Evolutionary conservation across 2,113 vertebrate genomes (phyloP).

Genomic region (Cisticola juncidis): DNA sequence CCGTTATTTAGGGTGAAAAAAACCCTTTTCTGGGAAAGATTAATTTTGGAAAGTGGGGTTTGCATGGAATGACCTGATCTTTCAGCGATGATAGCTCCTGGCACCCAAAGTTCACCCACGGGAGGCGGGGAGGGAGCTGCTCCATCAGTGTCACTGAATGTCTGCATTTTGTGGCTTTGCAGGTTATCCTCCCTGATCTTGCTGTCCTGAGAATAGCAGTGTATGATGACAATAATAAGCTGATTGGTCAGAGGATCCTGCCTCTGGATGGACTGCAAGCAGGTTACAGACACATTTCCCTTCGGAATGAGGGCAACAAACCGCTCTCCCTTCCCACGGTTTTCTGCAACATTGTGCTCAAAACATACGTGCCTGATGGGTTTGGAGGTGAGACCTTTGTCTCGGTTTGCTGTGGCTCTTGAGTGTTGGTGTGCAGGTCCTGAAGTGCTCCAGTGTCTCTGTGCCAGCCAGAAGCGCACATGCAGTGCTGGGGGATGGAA

Average conservation of each 20-base stretch:
- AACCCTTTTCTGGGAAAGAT: not conserved
- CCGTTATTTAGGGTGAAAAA: not conserved
- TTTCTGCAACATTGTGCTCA: slow-evolving; percentile 99
- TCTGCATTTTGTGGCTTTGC: slow-evolving; percentile 6
- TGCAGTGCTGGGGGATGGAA: not conserved
- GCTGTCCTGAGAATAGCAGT: slow-evolving; percentile 96
- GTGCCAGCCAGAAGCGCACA: not conserved
- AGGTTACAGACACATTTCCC: slow-evolving; percentile 96
- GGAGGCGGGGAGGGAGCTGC: not conserved
- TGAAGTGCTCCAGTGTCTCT: not conserved
- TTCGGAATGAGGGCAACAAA: slow-evolving; percentile 97
- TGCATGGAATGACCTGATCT: not conserved
- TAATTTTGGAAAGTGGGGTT: not conserved
- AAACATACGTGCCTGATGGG: slow-evolving; percentile 97
- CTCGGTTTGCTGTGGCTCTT: not conserved
- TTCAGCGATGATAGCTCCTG: not conserved
- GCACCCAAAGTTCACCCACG: not conserved
- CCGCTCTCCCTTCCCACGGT: slow-evolving; percentile 93
- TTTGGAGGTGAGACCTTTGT: slow-evolving; percentile 87
- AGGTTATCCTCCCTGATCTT: slow-evolving; percentile 97
- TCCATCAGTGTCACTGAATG: not conserved
- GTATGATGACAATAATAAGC: slow-evolving; percentile 95
- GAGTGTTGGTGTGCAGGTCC: not conserved
- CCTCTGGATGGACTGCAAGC: slow-evolving; percentile 96
- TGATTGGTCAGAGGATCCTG: slow-evolving; percentile 96